Conservation (phyloP, 2,888 invertebrate genomes). For the Dascillus cervinus region DNA sequence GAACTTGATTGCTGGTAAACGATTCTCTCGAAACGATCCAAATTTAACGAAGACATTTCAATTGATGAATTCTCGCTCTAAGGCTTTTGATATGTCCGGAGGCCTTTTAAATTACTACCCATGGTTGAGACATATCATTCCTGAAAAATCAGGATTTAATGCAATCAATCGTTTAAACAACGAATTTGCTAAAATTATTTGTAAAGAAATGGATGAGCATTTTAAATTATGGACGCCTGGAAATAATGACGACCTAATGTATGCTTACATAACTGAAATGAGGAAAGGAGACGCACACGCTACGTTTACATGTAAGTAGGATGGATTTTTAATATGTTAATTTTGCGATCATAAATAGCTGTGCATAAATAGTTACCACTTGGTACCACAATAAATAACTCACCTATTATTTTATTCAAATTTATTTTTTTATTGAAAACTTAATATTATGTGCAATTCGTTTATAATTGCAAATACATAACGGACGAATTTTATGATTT, state of each 20-base stretch:
- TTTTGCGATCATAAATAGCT: no score
- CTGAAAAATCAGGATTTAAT: conserved; percentile 53
- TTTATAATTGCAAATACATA: no score
- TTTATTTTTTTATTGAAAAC: no score
- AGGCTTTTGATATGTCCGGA: conserved; percentile 42
- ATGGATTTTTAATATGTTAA: no score
- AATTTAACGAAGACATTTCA: conserved; percentile 42
- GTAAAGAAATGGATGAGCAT: conserved; percentile 52
- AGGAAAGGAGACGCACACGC: conserved; percentile 29
- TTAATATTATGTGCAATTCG: no score
- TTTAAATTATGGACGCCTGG: conserved; percentile 41
- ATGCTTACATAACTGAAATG: conserved; percentile 56
- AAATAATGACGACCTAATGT: conserved; percentile 51
- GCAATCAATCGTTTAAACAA: conserved; percentile 49
- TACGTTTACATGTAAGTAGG: conserved; percentile 41
- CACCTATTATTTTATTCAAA: no score
- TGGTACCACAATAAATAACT: no score
- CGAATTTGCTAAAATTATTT: conserved; percentile 47
- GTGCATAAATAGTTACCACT: no score
- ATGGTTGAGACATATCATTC: conserved; percentile 55
- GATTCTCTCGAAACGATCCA: conserved; percentile 42
- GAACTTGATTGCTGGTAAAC: conserved; percentile 48
- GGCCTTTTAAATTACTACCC: conserved; percentile 48
- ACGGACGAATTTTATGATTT: no score
- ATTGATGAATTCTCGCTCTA: conserved; percentile 44